Evolutionary conservation across 2,113 vertebrate genomes (phyloP).

Genomic region (Eulemur macaco): DNA sequence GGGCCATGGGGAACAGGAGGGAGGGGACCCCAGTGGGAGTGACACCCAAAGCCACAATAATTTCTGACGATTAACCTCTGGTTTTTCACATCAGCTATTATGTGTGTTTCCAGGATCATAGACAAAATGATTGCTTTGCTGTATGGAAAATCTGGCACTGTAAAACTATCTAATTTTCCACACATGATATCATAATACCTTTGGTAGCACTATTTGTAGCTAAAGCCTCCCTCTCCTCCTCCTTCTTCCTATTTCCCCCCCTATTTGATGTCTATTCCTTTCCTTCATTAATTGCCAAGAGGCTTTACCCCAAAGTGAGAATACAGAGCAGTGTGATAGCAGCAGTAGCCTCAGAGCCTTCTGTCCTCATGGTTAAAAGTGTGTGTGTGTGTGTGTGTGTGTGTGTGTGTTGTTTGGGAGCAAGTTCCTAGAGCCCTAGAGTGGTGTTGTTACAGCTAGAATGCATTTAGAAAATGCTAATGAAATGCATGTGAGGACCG

Average conservation of each 20-base stretch:
- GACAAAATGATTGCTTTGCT: conserved; percentile 67
- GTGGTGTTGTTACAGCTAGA: not conserved
- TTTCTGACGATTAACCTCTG: conserved; percentile 42
- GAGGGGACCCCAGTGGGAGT: conserved; percentile 39
- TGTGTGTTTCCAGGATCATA: conserved; percentile 46
- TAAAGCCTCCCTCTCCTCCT: not conserved
- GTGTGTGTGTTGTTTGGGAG: not conserved
- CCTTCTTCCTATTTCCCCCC: not conserved
- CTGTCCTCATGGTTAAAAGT: not conserved
- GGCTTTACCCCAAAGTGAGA: not conserved
- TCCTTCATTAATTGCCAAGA: not conserved
- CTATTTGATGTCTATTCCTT: not conserved
- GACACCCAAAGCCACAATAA: conserved; percentile 62
- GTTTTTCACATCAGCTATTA: conserved; percentile 63
- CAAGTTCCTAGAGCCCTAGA: not conserved
- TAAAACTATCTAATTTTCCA: conserved; percentile 64
- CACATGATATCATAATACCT: conserved; percentile 39
- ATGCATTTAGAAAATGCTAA: not conserved
- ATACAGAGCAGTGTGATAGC: not conserved
- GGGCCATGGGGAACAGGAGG: conserved; percentile 1
- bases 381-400: not conserved
- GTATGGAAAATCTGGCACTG: conserved; percentile 18
- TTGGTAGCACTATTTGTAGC: not conserved
- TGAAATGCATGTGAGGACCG: not conserved
- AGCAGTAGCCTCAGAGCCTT: not conserved